Evolutionary conservation across 2,113 vertebrate genomes (phyloP).

Genomic region (Esox niger): DNA sequence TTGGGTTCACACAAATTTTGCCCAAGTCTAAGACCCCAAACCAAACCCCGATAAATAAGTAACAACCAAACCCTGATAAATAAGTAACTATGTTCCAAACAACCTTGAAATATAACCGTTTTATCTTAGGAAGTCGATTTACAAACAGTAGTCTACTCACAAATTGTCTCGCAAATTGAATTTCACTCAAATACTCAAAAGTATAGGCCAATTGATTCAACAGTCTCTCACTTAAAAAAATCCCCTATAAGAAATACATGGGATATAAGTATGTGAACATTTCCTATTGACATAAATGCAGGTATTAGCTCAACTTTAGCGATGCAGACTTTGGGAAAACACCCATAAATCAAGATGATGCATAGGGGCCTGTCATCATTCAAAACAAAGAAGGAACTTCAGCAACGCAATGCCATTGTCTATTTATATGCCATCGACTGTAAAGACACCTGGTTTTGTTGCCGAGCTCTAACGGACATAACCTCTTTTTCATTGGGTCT

Average conservation of each 20-base stretch:
- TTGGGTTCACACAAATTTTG: too few relatives aligned
- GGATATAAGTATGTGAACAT: too few relatives aligned
- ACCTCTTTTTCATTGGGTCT: conserved; percentile 4
- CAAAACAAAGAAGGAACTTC: not conserved
- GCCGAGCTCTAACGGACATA: conserved; percentile 32
- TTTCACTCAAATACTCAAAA: conserved; percentile 12
- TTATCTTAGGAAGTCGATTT: too few relatives aligned
- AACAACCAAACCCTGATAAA: too few relatives aligned
- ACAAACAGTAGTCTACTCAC: too few relatives aligned
- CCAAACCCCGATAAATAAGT: too few relatives aligned
- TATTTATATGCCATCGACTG: not conserved
- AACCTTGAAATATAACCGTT: too few relatives aligned
- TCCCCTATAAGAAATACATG: too few relatives aligned
- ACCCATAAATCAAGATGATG: not conserved
- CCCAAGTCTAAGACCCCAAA: too few relatives aligned
- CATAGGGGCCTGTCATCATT: not conserved
- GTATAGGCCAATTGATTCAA: not conserved
- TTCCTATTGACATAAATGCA: not conserved
- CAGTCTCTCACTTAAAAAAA: too few relatives aligned
- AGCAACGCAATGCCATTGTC: not conserved
- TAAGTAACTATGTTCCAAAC: too few relatives aligned
- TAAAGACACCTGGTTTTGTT: not conserved
- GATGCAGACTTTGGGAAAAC: conserved; percentile 1
- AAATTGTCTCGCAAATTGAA: too few relatives aligned
- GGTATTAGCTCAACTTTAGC: not conserved